phyloP scores from a whole-genome alignment of 2,888 invertebrate species.

The Meganola albula region DNA sequence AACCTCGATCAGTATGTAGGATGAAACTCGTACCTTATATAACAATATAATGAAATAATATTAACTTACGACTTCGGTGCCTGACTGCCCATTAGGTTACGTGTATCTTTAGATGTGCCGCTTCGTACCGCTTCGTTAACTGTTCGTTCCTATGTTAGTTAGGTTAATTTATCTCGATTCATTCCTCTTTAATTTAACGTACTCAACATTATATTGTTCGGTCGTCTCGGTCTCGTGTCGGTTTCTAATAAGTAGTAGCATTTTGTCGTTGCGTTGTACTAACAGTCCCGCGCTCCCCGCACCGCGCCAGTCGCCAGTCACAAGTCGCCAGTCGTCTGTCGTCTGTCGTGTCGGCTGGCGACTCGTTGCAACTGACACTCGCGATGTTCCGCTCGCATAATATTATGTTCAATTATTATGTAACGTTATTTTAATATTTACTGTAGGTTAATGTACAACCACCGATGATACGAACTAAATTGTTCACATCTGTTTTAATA shows the following conservation, averaged over 20 bases:
- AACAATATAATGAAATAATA: constrained; percentile 48
- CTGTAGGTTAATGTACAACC: constrained; percentile 68
- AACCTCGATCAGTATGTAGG: constrained; percentile 57
- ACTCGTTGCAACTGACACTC: not conserved
- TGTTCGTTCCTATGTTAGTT: constrained; percentile 70
- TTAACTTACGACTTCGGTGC: constrained; percentile 56
- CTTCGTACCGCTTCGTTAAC: constrained; percentile 42
- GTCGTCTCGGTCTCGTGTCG: constrained; percentile 38
- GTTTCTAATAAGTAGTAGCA: constrained; percentile 24
- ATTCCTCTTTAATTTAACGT: constrained; percentile 52
- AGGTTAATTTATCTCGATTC: constrained; percentile 68
- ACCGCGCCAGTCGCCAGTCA: too few species aligned
- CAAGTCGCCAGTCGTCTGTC: constrained; percentile 12
- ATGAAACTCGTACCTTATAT: constrained; percentile 57
- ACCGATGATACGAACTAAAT: constrained; percentile 63
- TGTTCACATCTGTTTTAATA: constrained; percentile 68
- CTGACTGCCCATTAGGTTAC: constrained; percentile 65
- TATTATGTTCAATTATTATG: constrained; percentile 43
- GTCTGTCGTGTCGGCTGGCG: too few species aligned
- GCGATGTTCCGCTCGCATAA: constrained; percentile 35
- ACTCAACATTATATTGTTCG: constrained; percentile 34
- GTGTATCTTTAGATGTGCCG: constrained; percentile 49
- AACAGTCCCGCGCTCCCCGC: constrained; percentile 14
- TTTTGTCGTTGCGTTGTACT: constrained; percentile 29
- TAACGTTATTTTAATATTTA: constrained; percentile 44